Percentiles rank a stretch among this genome's conserved stretches.
Conservation (phyloP, 2,113 vertebrate genomes). For the Myodes glareolus region DNA sequence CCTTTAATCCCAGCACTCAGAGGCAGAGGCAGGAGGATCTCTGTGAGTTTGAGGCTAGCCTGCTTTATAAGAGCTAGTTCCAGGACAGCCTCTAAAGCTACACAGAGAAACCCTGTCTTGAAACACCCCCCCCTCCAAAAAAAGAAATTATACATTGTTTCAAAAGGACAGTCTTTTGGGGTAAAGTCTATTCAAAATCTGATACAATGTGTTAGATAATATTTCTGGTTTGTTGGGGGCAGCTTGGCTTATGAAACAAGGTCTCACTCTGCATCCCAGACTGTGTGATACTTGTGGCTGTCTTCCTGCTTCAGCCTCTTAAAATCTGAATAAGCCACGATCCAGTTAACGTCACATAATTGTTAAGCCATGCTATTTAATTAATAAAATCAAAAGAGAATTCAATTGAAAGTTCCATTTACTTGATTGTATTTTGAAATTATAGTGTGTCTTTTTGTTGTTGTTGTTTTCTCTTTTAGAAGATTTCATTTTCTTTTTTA, state of each 20-base stretch:
- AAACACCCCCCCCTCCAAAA: too few relatives aligned
- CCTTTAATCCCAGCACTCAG: too few relatives aligned
- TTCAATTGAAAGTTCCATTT: not conserved
- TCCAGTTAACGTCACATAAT: not conserved
- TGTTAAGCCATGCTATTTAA: not conserved
- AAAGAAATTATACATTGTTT: not conserved
- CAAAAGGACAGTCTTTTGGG: not conserved
- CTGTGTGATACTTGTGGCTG: not conserved
- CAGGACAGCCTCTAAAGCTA: too few relatives aligned
- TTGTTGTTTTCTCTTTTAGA: slow-evolving; percentile 2
- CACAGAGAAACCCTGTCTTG: too few relatives aligned
- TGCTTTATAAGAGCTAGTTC: too few relatives aligned
- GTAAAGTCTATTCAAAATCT: not conserved
- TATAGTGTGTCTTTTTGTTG: not conserved
- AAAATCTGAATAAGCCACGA: not conserved
- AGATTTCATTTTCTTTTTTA: not conserved
- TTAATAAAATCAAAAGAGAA: slow-evolving; percentile 1
- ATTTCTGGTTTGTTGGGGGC: not conserved
- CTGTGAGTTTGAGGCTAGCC: too few relatives aligned
- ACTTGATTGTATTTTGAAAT: slow-evolving; percentile 14
- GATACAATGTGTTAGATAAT: not conserved
- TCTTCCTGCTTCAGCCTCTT: not conserved
- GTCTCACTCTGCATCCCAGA: not conserved
- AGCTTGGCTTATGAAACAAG: accelerated
- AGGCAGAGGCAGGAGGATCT: too few relatives aligned